A percentile compares a stretch with the other conserved stretches of the same genome.
Conservation (phyloP, 2,797 vertebrate species). For the Sternarchorhynchus goeldii region DNA sequence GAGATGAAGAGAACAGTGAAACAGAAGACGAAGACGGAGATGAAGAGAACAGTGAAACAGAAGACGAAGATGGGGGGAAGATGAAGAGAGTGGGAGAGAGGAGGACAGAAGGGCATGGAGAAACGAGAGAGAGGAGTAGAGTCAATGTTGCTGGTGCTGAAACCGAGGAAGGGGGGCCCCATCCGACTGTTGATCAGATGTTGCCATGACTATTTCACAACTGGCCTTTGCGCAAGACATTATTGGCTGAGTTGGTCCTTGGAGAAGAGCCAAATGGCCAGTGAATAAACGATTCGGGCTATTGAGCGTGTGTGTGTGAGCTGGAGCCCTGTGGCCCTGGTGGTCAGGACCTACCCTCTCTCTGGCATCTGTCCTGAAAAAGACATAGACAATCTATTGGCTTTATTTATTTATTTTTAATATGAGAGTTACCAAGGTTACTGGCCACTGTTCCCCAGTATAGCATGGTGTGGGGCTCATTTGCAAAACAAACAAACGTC, state of each 20-base stretch:
- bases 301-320: not conserved
- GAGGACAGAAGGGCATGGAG: not conserved
- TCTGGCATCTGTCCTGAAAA: too few relatives aligned
- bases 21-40: not conserved
- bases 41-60: not conserved
- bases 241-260: slow-evolving; percentile 20
- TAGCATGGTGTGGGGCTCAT: not conserved
- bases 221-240: slow-evolving; percentile 22
- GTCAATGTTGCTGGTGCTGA: too few relatives aligned
- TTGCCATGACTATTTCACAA: slow-evolving; percentile 48
- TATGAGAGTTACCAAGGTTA: slow-evolving; percentile 2
- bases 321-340: too few relatives aligned
- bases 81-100: too few relatives aligned
- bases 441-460: not conserved
- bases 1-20: not conserved
- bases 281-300: slow-evolving; percentile 24
- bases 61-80: too few relatives aligned
- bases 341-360: too few relatives aligned
- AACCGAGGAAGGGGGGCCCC: too few relatives aligned
- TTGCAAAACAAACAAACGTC: slow-evolving; percentile 42
- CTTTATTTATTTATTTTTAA: not conserved
- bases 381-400: not conserved
- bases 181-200: slow-evolving; percentile 51
- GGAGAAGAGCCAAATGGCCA: slow-evolving; percentile 27
- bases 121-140: too few relatives aligned